Base-by-base conservation (phyloP, 2,888 invertebrate genomes). In the Micoletzkya japonica region DNA sequence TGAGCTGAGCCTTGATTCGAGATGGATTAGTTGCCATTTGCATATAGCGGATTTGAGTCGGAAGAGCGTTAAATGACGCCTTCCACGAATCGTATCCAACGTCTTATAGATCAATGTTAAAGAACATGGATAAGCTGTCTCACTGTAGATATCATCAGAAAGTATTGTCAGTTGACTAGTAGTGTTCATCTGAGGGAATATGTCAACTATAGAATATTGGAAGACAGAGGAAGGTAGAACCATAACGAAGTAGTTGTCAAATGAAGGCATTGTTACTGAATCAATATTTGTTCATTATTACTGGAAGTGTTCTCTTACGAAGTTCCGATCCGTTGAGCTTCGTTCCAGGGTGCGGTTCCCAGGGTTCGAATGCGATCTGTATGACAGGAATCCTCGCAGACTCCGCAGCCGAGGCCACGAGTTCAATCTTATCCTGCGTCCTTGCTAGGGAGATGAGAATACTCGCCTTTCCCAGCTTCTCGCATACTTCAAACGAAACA, bases 131-230 rank as follows among this genome's bases (percentile, higher is more conserved):
- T 10, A 14, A n/a, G n/a, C n/a, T n/a, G 20, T 6, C 89, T 84
- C 86, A 92, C 92, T 91, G 85, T 93, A 94, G 50, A 91, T 90
- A 32, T 91, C 90, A 83, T 96, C 95, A 86, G 92, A 95, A 58
- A 96, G 89, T 61, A 96, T 92, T 6, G 93, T 95, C 20, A 94
- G 69, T 14, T 77, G 93, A 85, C 93, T 94, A 4, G 92, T 92
- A 70, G 95, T 92, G 84, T 94, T 93, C 87, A 93, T 91, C 75
- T 90, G 90, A 0, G 90, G 88, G 3, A 93, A 92, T 77, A 95
- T 90, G 57, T 92, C 91, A 70, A 93, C 88, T 0, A 95, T 90
- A 0, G 92, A 90, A 71, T 81, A 79, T 68, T 80, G 76, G 67
- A 83, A 79, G 7, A 85, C 81, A 10, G 77, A 49, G 3, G 76